Base-by-base conservation (phyloP, 2,113 vertebrate genomes). In the Stegostoma tigrinum region DNA sequence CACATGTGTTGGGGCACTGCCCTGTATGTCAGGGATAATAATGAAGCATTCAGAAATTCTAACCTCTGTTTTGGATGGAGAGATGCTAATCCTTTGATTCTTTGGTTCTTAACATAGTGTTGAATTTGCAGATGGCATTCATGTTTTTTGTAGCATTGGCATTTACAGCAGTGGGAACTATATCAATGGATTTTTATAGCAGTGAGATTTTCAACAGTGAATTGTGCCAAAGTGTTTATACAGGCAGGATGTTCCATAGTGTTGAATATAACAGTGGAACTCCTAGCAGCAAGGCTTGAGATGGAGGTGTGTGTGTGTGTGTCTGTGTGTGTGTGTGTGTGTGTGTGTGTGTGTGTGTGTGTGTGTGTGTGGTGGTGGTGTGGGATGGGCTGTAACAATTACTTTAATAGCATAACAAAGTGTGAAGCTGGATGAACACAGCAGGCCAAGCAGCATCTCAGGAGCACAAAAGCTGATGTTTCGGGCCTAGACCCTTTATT, bases 21-120 rank as follows among this genome's bases (percentile, higher is more conserved):
- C 87, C 17, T 38, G 61, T 61, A 38, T 66, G 55, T 66, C 89
- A 91, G 30, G 55, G 89, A 91, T 38, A 91, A 91, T 66, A 91
- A 66, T 89, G 52, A 61, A 61, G 87, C 5, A 90, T 93, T 64
- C 61, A 93, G 61, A 93, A 93, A 93, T 93, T 93, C 89, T 23
- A 93, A 93, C 89, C 34, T 93, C 34, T 24, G 61, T 93, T 93
- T 38, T 93, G 89, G 89, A 93, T 66, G n/a, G 34, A 38, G 89
- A 38, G 61, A 67, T 93, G 89, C 67, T 93, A 66, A 93, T 93
- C 17, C 55, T 66, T 93, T 93, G 89, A 93, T 93, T 66, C 34
- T 93, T 23, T 93, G 6, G 34, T 93, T n/a, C 30, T 64, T 38
- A 93, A 64, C n/a, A 64, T n/a, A 23, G 34, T 66, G n/a, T 93